Percentiles rank a stretch among this genome's conserved stretches.
phyloP scores from a whole-genome alignment of 2,888 invertebrate species.

The Blastobasis adustella region DNA sequence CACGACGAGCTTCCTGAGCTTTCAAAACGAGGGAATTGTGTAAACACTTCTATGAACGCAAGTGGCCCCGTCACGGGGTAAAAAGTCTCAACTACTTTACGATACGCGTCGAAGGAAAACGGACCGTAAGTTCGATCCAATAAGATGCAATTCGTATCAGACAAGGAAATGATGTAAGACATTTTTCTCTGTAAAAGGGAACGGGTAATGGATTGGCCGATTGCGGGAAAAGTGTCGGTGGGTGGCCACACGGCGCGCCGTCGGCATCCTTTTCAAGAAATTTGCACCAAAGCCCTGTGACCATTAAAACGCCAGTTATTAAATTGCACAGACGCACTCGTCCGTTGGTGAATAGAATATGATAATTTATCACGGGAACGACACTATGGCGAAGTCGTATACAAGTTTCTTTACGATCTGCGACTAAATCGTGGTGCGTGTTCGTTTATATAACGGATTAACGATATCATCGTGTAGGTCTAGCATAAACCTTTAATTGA shows the following conservation, averaged over 20 bases:
- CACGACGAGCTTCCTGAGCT: constrained; percentile 54
- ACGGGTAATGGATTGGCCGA: constrained; percentile 54
- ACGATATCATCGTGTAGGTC: no score
- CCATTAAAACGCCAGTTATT: constrained; percentile 21
- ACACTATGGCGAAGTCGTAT: not conserved
- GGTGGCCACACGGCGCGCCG: constrained; percentile 50
- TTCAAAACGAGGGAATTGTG: constrained; percentile 49
- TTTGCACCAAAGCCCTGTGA: no score
- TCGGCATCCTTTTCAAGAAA: constrained; percentile 24
- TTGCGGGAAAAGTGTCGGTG: constrained; percentile 45
- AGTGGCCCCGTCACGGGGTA: constrained; percentile 17
- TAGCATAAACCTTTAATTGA: no score
- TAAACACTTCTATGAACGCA: constrained; percentile 39
- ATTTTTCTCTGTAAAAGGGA: constrained; percentile 19
- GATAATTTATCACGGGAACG: not conserved
- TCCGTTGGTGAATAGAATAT: constrained; percentile 16
- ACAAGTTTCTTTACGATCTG: no score
- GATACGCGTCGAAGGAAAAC: constrained; percentile 10
- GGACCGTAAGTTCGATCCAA: not conserved
- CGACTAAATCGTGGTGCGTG: no score
- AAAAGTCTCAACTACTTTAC: not conserved
- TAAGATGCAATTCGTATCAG: not conserved
- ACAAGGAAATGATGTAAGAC: constrained; percentile 12
- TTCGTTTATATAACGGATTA: no score
- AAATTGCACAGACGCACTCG: constrained; percentile 42